Base-by-base conservation (phyloP, 2,797 vertebrate genomes). In the Cottoperca gobio region DNA sequence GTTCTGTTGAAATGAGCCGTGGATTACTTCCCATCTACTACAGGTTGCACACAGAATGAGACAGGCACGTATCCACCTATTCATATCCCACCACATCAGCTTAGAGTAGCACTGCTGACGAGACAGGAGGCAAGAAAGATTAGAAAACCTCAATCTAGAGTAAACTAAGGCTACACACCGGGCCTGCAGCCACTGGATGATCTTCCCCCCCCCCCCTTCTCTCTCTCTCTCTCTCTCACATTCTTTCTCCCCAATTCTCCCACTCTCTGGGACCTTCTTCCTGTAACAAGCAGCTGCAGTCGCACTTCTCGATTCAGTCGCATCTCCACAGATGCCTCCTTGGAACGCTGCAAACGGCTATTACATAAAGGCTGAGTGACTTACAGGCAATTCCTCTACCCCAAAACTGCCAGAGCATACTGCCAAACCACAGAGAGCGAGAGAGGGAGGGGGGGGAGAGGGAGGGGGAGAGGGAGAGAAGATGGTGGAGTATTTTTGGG, bases 311-410 rank as follows among this genome's bases (percentile, higher is more conserved):
- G 52, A 81, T 86, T 86, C 80, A 48, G 83, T 83, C 70, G 52
- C 82, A 76, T 89, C 82, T 82, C 83, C 71, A 70, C 85, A 90
- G 84, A 86, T 59, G 81, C 76, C 78, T 86, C 79, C 71, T 78
- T 85, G 79, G 84, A 88, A 87, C 78, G 40, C 76, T 77, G 79
- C 89, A 91, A 91, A 86, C 73, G 64, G 83, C 85, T 91, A 91
- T 91, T 90, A 91, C 90, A 91, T 90, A 90, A 92, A 94, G 89
- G 86, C 86, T 81, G 84, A 92, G 88, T 92, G 89, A 95, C 85
- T 94, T 93, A 90, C 86, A 88, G 89, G 88, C 91, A 93, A 94
- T 94, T 93, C 92, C 87, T 85, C 86, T 90, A 80, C 89, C 84
- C 86, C 63, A 76, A 90, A 88, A 86, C 72, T 90, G 86, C 82